phyloP scores from a whole-genome alignment of 2,888 invertebrate genomes.

The Saturnia pavonia region DNA sequence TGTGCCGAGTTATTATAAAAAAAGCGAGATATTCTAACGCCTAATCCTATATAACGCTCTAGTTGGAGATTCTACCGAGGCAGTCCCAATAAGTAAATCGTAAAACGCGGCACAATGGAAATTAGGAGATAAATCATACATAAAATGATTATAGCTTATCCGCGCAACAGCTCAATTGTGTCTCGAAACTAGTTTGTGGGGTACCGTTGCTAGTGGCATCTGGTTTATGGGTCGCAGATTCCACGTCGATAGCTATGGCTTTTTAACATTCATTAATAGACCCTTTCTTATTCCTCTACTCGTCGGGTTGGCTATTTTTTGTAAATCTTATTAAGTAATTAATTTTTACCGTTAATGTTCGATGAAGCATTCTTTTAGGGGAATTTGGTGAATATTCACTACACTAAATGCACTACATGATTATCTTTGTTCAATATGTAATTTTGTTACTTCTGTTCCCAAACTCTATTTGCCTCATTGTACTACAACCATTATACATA shows the following conservation, averaged over 20 bases:
- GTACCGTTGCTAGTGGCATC: constrained; percentile 58
- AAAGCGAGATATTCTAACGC: too few species aligned
- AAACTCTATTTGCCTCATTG: too few species aligned
- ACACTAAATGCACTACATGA: background rate
- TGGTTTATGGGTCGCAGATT: constrained; percentile 60
- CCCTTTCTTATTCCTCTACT: constrained; percentile 13
- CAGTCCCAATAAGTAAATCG: background rate
- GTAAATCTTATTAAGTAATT: background rate
- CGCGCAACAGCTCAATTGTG: constrained; percentile 28
- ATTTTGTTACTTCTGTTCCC: background rate
- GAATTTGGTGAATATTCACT: background rate
- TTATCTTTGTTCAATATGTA: background rate
- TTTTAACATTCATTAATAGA: constrained; percentile 30
- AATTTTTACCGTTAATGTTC: background rate
- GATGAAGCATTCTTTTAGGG: background rate
- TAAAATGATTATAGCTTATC: constrained; percentile 8
- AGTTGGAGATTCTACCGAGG: background rate
- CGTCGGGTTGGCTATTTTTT: background rate
- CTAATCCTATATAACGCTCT: too few species aligned
- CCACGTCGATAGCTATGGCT: constrained; percentile 39
- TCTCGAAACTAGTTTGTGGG: constrained; percentile 55
- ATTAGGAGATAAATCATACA: constrained; percentile 28
- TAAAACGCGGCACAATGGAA: background rate
- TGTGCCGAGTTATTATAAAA: too few species aligned
- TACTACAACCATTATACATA: background rate